Conservation (phyloP, 2,888 invertebrate species). For the Coelogynopora nodosa region DNA sequence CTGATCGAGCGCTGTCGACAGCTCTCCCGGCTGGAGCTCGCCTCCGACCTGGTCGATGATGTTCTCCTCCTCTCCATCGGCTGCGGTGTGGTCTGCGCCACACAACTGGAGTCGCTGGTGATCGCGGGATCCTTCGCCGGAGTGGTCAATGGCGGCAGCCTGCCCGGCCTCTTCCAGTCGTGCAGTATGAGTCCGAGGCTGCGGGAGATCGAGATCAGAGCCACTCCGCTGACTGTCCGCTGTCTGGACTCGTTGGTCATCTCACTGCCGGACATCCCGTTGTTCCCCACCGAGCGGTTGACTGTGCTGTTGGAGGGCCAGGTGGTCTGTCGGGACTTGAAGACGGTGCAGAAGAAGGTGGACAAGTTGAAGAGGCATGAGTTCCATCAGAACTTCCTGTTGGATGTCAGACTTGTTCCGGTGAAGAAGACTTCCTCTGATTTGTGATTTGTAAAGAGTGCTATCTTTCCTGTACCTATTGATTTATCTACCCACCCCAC, state of each 20-base stretch:
- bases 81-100: conserved; percentile 13
- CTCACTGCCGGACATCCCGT: not conserved
- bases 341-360: conserved; percentile 5
- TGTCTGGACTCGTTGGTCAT: not conserved
- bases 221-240: not conserved
- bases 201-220: not conserved
- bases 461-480: too few species aligned
- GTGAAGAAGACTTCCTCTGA: not conserved
- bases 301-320: not conserved
- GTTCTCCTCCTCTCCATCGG: not conserved
- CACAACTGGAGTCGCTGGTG: not conserved
- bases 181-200: not conserved
- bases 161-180: conserved; percentile 4
- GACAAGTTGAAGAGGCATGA: not conserved
- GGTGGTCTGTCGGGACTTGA: not conserved
- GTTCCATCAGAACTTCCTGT: not conserved
- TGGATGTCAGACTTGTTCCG: not conserved
- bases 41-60: not conserved
- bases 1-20: not conserved
- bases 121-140: not conserved
- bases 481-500: too few species aligned
- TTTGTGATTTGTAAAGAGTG: too few species aligned
- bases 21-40: not conserved
- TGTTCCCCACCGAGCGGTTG: not conserved
- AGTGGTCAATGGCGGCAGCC: not conserved